These are phyloP conservation scores for Enteromius treurensis DNA, from an alignment of 2,797 vertebrate species.

Conservation along the genomic window DNA sequence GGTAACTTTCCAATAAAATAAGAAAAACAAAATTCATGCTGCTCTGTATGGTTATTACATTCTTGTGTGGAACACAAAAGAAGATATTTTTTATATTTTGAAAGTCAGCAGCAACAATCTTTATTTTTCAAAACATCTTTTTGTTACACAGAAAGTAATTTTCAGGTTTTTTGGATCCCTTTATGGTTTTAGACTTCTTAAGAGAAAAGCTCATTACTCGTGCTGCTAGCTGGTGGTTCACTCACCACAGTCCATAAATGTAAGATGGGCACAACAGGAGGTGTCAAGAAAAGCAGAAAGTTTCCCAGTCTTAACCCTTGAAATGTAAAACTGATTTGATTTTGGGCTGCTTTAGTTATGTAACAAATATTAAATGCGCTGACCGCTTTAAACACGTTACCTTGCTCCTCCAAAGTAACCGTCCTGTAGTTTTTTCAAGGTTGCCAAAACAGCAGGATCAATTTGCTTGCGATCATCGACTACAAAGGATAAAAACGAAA, in stretches of 20 bases:
- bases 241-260: conserved; percentile 96
- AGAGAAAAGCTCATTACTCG: not conserved
- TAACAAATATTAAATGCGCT: not conserved
- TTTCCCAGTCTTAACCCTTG: conserved; percentile 92
- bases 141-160: not conserved
- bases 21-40: not conserved
- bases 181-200: not conserved
- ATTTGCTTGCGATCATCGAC: conserved; percentile 82
- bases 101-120: not conserved
- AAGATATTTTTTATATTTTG: not conserved
- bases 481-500: conserved; percentile 62
- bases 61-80: not conserved
- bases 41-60: not conserved
- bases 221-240: conserved; percentile 14
- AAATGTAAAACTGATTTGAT: conserved; percentile 18
- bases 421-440: conserved; percentile 91
- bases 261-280: conserved; percentile 92
- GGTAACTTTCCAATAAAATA: not conserved
- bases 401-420: conserved; percentile 95
- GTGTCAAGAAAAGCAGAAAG: conserved; percentile 95
- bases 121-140: not conserved
- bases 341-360: not conserved
- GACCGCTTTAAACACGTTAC: conserved; percentile 65
- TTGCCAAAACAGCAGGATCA: conserved; percentile 88
- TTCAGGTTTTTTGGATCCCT: not conserved